Percentiles rank a stretch among this genome's conserved stretches.
These are phyloP conservation scores for Petrophora chlorosata DNA, from an alignment of 2,888 invertebrate species.

Conservation along the genomic window DNA sequence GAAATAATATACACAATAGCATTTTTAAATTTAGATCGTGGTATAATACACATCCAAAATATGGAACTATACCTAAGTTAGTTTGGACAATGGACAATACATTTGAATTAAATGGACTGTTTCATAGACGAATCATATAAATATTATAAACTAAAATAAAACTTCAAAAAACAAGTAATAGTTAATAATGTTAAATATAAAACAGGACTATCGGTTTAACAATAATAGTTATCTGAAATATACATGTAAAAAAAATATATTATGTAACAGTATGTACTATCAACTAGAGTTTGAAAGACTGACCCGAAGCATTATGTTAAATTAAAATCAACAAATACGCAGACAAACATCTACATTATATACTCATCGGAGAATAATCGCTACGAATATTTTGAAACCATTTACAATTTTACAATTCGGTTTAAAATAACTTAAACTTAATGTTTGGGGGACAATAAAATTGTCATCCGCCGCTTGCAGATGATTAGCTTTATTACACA, in stretches of 20 bases:
- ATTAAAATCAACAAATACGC: constrained; percentile 33
- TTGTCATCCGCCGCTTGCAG: neutral
- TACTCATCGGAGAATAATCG: constrained; percentile 28
- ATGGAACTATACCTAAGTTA: constrained; percentile 80
- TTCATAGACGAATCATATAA: constrained; percentile 54
- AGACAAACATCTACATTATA: constrained; percentile 29
- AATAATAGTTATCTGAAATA: constrained; percentile 81
- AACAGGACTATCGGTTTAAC: constrained; percentile 76
- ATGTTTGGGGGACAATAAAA: constrained; percentile 1
- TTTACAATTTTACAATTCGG: neutral
- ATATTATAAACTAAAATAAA: constrained; percentile 58
- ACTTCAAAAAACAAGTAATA: constrained; percentile 64
- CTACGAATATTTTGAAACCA: neutral
- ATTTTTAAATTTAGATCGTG: constrained; percentile 75
- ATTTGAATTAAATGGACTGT: constrained; percentile 73
- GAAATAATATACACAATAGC: constrained; percentile 83
- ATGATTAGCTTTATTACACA: constrained; percentile 6
- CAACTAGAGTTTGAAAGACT: constrained; percentile 61
- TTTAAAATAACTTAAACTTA: neutral
- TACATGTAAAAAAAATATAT: constrained; percentile 81
- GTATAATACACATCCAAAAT: constrained; percentile 83
- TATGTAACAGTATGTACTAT: constrained; percentile 72
- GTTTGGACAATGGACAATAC: constrained; percentile 81
- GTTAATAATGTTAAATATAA: constrained; percentile 78
- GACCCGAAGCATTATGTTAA: constrained; percentile 46